These are phyloP conservation scores for Macrophya annulata DNA, from an alignment of 2,888 invertebrate species.

Conservation along the genomic window DNA sequence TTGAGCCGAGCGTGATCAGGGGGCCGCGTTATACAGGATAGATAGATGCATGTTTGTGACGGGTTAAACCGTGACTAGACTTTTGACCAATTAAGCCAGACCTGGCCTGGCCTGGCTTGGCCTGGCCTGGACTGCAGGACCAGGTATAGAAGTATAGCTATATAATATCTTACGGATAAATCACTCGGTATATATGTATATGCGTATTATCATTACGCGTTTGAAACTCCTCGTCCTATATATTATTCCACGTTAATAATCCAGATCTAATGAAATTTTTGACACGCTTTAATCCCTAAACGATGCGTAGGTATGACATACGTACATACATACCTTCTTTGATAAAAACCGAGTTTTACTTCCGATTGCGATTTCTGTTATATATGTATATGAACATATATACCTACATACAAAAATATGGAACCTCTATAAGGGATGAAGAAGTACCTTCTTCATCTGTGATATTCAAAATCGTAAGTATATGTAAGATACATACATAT, in stretches of 20 bases:
- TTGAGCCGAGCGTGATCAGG: not conserved
- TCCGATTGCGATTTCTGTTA: not conserved
- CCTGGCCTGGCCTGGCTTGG: not conserved
- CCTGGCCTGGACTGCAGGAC: not conserved
- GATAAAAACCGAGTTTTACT: not conserved
- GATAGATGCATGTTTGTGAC: constrained; percentile 45
- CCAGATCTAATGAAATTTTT: constrained; percentile 40
- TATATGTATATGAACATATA: not conserved
- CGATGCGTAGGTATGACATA: not conserved
- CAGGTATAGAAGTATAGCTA: not conserved
- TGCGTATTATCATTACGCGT: constrained; percentile 28
- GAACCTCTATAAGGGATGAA: no score
- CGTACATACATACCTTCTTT: not conserved
- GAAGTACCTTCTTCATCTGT: no score
- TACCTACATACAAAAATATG: not conserved
- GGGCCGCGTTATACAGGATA: constrained; percentile 4
- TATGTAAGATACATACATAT: not conserved
- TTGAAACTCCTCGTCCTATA: not conserved
- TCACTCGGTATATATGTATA: not conserved
- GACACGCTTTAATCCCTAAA: not conserved
- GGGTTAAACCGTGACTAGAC: constrained; percentile 50
- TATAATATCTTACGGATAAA: constrained; percentile 37
- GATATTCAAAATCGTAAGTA: not conserved
- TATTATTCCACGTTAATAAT: constrained; percentile 11
- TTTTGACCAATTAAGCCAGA: constrained; percentile 48